These are phyloP conservation scores for Himalopsyche kuldschensis DNA, from an alignment of 2,888 invertebrate species.

Conservation along the genomic window DNA sequence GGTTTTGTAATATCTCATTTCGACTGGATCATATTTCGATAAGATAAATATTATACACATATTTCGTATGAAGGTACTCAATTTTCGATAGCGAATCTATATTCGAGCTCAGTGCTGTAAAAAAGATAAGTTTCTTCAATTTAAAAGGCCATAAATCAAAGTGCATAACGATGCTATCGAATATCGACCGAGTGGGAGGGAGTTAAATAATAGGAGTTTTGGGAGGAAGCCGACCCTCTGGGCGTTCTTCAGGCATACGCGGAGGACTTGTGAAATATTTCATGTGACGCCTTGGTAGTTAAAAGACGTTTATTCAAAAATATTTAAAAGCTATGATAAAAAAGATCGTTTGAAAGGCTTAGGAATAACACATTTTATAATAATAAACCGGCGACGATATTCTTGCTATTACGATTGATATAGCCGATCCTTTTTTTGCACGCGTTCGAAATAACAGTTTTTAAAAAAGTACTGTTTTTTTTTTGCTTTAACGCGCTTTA, in stretches of 20 bases:
- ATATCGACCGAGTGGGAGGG: neutral
- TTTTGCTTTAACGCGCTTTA: too few relatives aligned
- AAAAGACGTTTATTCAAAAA: neutral
- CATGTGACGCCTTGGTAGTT: neutral
- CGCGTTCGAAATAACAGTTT: too few relatives aligned
- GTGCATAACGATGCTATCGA: neutral
- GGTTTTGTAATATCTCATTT: too few relatives aligned
- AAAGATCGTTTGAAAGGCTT: too few relatives aligned
- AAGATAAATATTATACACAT: too few relatives aligned
- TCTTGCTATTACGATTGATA: too few relatives aligned
- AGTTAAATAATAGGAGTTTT: neutral
- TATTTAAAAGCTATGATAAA: too few relatives aligned
- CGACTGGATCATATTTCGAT: too few relatives aligned
- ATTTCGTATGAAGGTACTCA: neutral
- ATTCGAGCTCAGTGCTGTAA: neutral
- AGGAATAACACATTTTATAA: too few relatives aligned
- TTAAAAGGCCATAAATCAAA: neutral
- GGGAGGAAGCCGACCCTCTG: neutral
- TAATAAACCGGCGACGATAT: too few relatives aligned
- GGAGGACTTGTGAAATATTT: neutral
- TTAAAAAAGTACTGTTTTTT: too few relatives aligned
- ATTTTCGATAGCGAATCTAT: neutral
- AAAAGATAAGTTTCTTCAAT: neutral
- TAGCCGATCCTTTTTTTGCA: too few relatives aligned
- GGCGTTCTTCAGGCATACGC: neutral